Evolutionary conservation across 1,140 invertebrate genomes (phyloP).

Genomic region (Drosophila jambulina): DNA sequence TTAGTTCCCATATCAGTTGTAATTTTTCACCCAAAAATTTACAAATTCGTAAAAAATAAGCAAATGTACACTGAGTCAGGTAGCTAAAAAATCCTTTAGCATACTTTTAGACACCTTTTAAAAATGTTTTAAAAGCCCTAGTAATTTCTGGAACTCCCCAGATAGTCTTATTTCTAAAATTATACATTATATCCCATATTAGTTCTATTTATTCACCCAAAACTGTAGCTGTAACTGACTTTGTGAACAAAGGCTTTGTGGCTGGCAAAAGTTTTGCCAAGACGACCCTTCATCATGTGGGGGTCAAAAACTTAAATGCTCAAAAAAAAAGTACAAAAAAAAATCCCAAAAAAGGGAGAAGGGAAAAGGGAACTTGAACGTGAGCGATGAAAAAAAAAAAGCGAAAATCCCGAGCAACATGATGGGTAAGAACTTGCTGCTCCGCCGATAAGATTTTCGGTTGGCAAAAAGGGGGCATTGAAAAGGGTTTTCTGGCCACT

Average conservation of each 20-base stretch:
- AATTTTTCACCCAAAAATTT: no score
- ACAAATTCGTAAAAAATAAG: neutral
- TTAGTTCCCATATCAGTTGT: no score
- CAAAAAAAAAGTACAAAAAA: constrained; percentile 29
- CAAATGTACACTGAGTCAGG: no score
- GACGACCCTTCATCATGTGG: constrained; percentile 3
- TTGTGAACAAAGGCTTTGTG: constrained; percentile 49
- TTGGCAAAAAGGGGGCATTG: constrained; percentile 42
- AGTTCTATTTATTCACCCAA: neutral
- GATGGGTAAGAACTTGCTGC: constrained; percentile 58
- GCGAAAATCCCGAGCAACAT: constrained; percentile 36
- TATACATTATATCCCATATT: neutral
- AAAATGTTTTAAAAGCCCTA: neutral
- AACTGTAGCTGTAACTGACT: constrained; percentile 3
- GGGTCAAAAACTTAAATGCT: constrained; percentile 39
- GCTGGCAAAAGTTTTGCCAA: constrained; percentile 55
- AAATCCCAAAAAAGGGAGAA: neutral
- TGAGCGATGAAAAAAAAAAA: constrained; percentile 9
- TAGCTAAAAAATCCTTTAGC: no score
- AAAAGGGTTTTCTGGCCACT: constrained; percentile 65
- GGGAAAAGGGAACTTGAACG: neutral
- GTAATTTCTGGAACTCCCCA: neutral
- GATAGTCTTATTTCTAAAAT: neutral
- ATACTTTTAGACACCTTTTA: neutral
- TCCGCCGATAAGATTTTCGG: constrained; percentile 65